phyloP scores from a whole-genome alignment of 35 echinoderm and acorn worm species.

The Ophioderma brevispina region DNA sequence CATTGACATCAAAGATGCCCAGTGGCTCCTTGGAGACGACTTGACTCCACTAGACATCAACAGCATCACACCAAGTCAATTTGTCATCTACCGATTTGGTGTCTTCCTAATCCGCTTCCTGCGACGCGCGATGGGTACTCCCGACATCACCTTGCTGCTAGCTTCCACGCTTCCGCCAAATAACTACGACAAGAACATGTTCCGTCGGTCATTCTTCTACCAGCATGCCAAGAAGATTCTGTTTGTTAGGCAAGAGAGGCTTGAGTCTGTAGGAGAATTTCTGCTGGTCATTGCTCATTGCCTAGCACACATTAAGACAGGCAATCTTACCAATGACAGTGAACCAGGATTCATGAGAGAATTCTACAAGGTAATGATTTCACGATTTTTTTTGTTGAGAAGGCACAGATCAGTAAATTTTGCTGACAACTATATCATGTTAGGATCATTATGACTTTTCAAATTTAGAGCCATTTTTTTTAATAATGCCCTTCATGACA shows the following conservation, averaged over 20 bases:
- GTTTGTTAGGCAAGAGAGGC: constrained; percentile 82
- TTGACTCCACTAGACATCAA: constrained; percentile 88
- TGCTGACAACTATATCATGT: background rate
- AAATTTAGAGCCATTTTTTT: background rate
- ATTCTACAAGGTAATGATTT: constrained; percentile 80
- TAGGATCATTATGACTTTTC: background rate
- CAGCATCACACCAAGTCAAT: constrained; percentile 95
- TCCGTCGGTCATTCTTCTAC: constrained; percentile 96
- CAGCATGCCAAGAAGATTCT: constrained; percentile 93
- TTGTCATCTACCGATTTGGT: constrained; percentile 94
- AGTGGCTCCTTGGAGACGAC: constrained; percentile 82
- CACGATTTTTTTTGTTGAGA: background rate
- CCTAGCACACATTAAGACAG: constrained; percentile 93
- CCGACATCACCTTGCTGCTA: constrained; percentile 84
- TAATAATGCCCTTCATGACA: too few species aligned
- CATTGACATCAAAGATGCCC: constrained; percentile 97
- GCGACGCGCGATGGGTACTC: constrained; percentile 65
- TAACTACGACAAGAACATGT: constrained; percentile 95
- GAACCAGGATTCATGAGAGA: constrained; percentile 84
- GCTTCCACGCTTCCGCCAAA: constrained; percentile 79
- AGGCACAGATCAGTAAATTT: background rate
- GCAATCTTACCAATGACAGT: constrained; percentile 75
- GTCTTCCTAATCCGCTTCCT: constrained; percentile 89
- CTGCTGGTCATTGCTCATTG: constrained; percentile 92
- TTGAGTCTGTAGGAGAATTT: constrained; percentile 96